phyloP scores from a whole-genome alignment of 1,140 invertebrate species.

The Thalassaphorura encarpata region DNA sequence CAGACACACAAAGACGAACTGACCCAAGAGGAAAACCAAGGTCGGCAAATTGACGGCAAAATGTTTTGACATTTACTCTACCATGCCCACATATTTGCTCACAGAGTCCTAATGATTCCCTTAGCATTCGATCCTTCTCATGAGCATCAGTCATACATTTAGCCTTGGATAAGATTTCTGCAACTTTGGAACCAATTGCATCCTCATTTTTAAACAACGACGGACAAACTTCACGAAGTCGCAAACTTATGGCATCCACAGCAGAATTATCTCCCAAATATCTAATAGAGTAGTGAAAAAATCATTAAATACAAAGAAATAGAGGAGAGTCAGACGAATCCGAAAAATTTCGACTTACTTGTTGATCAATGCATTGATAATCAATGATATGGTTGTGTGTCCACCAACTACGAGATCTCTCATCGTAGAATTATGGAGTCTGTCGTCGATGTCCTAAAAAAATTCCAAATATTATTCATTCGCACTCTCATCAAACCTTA shows the following conservation, averaged over 20 bases:
- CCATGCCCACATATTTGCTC: constrained; percentile 28
- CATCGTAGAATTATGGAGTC: constrained; percentile 53
- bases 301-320: neutral
- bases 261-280: constrained; percentile 92
- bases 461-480: constrained; percentile 14
- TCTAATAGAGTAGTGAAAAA: constrained; percentile 37
- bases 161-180: constrained; percentile 69
- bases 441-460: constrained; percentile 49
- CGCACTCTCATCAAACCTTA: constrained; percentile 32
- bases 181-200: constrained; percentile 82
- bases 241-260: constrained; percentile 77
- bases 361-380: constrained; percentile 66
- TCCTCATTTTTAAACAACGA: constrained; percentile 90
- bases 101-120: constrained; percentile 53
- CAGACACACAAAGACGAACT: constrained; percentile 21
- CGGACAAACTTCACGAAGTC: constrained; percentile 84
- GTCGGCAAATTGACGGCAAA: constrained; percentile 27
- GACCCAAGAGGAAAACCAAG: constrained; percentile 26
- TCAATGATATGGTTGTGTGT: constrained; percentile 64
- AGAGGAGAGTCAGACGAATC: neutral
- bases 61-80: constrained; percentile 18
- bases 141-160: constrained; percentile 54
- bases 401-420: constrained; percentile 74
- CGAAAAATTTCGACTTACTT: constrained; percentile 37
- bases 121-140: constrained; percentile 60